A percentile compares a stretch with the other conserved stretches of the same genome.
These are phyloP conservation scores for Oncopeltus fasciatus DNA, from an alignment of 1,140 invertebrate species.

Conservation along the genomic window DNA sequence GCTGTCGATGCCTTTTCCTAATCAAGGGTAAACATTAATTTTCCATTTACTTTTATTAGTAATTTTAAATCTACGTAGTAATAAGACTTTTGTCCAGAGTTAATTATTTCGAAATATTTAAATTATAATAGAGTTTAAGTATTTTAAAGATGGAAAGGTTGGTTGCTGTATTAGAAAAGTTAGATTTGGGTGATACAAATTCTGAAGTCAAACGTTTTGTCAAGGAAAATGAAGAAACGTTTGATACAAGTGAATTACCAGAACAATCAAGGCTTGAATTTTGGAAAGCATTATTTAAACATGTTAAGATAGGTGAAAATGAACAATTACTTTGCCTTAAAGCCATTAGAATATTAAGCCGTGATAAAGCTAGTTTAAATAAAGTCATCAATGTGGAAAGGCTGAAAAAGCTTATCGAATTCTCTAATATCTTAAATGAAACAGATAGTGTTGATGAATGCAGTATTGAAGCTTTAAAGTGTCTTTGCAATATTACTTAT, in stretches of 20 bases:
- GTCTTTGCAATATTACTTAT: slow-evolving; percentile 77
- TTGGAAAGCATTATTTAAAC: neutral
- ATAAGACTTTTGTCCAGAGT: too few relatives aligned
- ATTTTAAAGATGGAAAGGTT: neutral
- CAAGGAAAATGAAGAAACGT: neutral
- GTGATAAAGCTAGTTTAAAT: slow-evolving; percentile 60
- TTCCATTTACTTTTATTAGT: neutral
- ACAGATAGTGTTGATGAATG: slow-evolving; percentile 21
- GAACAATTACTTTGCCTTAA: slow-evolving; percentile 37
- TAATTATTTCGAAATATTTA: neutral
- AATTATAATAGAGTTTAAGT: neutral
- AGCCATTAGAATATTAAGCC: slow-evolving; percentile 40
- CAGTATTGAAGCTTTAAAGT: slow-evolving; percentile 65
- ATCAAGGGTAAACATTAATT: neutral
- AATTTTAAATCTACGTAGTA: neutral
- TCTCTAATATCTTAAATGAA: slow-evolving; percentile 21
- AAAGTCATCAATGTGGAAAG: slow-evolving; percentile 43
- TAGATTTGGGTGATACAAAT: neutral
- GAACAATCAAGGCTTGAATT: neutral
- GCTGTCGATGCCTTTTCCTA: neutral
- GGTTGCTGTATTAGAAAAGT: neutral
- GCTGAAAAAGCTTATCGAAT: slow-evolving; percentile 6
- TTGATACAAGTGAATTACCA: neutral
- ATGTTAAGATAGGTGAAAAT: slow-evolving; percentile 25
- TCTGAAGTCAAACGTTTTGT: neutral